Conservation (phyloP, 1,140 invertebrate species). For the Microvelia longipes region DNA sequence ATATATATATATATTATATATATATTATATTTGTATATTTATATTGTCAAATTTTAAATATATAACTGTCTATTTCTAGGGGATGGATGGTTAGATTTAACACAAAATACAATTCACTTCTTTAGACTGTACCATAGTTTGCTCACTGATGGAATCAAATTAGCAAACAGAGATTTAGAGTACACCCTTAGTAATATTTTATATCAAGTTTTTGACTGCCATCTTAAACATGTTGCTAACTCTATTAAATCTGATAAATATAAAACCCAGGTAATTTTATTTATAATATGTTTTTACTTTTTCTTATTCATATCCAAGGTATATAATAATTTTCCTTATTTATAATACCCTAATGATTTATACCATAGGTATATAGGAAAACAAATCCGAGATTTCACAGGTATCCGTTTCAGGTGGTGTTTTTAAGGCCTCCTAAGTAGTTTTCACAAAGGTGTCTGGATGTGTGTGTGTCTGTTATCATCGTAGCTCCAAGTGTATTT, state of each 20-base stretch:
- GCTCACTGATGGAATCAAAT: slow-evolving; percentile 48
- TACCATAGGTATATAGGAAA: neutral
- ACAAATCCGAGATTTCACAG: neutral
- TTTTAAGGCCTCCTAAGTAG: too few relatives aligned
- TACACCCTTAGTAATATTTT: slow-evolving; percentile 44
- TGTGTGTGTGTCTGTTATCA: too few relatives aligned
- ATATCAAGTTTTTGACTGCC: slow-evolving; percentile 44
- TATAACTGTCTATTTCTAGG: slow-evolving; percentile 33
- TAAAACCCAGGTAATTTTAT: slow-evolving; percentile 36
- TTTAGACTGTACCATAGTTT: slow-evolving; percentile 47
- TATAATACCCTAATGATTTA: neutral
- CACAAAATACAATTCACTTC: slow-evolving; percentile 52
- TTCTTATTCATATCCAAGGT: neutral
- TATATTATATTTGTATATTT: too few relatives aligned
- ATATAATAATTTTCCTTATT: neutral
- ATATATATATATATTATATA: too few relatives aligned
- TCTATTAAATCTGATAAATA: slow-evolving; percentile 41
- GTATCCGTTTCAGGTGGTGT: neutral
- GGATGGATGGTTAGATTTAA: slow-evolving; percentile 49
- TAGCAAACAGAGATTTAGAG: slow-evolving; percentile 46
- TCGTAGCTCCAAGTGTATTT: too few relatives aligned
- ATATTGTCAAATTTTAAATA: too few relatives aligned
- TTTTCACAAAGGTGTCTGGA: too few relatives aligned
- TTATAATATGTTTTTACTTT: neutral
- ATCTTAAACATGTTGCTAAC: slow-evolving; percentile 44